A percentile compares a stretch with the other conserved stretches of the same genome.
Evolutionary conservation across 2,888 invertebrate species (phyloP).

Genomic region (Parasteatoda lunata): DNA sequence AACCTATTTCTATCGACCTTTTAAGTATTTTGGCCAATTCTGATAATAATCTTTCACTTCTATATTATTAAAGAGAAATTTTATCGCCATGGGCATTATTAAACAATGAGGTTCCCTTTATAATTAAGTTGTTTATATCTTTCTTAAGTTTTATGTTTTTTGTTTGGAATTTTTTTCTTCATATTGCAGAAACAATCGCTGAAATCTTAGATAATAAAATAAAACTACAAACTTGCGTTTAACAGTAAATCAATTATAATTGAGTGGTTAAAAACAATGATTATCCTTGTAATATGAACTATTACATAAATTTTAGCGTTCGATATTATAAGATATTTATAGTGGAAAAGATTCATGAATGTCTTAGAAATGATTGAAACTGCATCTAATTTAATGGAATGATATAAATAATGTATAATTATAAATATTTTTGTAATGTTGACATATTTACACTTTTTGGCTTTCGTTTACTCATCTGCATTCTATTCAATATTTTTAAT

Average conservation of each 20-base stretch:
- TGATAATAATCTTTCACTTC: constrained; percentile 54
- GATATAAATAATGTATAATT: no score
- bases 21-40: constrained; percentile 55
- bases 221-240: neutral
- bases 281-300: neutral
- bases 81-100: constrained; percentile 15
- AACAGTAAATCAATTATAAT: neutral
- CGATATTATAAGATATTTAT: no score
- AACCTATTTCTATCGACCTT: constrained; percentile 47
- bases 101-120: constrained; percentile 25
- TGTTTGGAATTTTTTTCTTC: neutral
- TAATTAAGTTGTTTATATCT: constrained; percentile 59
- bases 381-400: no score
- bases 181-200: constrained; percentile 18
- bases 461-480: no score
- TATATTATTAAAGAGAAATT: constrained; percentile 18
- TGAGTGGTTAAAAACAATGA: neutral
- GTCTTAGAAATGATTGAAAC: no score
- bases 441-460: no score
- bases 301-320: neutral
- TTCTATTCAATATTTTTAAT: no score
- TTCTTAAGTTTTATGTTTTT: constrained; percentile 12
- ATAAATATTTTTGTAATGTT: no score
- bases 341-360: no score
- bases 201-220: constrained; percentile 26